Base-by-base conservation (phyloP, 1,140 invertebrate genomes). In the Bombus confusus region DNA sequence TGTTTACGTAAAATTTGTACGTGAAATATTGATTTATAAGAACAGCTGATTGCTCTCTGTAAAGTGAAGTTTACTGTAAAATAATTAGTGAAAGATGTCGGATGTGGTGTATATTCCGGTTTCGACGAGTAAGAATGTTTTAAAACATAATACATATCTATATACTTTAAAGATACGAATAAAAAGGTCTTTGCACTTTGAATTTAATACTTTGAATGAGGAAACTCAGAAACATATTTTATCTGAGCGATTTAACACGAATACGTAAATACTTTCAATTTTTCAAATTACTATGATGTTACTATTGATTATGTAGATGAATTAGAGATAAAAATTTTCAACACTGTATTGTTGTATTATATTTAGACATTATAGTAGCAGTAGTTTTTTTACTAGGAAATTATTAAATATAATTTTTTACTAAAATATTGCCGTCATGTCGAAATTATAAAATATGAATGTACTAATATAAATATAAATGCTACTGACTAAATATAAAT, bases 91-190 rank as follows among this genome's bases (percentile, higher is more conserved):
- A 57, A n/a, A 25, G 22, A 84, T 85, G 76, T 41, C 83, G 3
- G 69, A 1, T 28, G 64, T 22, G 10, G 10, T 52, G 25, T 85
- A 85, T 34, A 31, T 43, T 1, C 41, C 52, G 0, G 69, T 85
- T 43, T 18, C 34, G 1, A 79, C 28, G 34, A 74, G 83, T 85
- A 85, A 85, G 78, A n/a, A 34, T 3, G 0, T 37, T 34, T 57
- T 3, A 25, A 69, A 68, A 8, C 8, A 15, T 25, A 52, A 52
- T 2, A 5, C 47, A 22, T 0, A 18, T 52, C 18, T 52, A 2
- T 52, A 22, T 22, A 52, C 47, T 52, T 52, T 52, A 52, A 22
- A 18, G 5, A 22, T 25, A 12, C 10, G 34, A 25, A 25, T 18
- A 25, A 62, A 6, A 47, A 18, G 15, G 0, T 13, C 28, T 62